Base-by-base conservation (phyloP, 2,113 vertebrate species). In the Leucopternis melanops region DNA sequence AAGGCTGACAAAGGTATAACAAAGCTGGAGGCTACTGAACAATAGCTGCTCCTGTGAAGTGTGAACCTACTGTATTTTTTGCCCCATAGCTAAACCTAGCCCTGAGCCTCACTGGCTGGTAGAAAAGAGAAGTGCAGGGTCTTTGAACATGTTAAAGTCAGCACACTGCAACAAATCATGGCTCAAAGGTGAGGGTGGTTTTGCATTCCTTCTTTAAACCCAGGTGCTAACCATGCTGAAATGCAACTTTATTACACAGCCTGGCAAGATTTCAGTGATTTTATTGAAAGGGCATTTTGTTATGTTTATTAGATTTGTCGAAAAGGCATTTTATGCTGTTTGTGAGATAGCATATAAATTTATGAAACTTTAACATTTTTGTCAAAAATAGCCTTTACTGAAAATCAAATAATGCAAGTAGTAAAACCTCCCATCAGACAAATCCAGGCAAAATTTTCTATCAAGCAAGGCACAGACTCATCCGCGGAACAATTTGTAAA, bases 221-320 rank as follows among this genome's bases (percentile, higher is more conserved):
- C 22, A 66, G 67, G 40, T 91, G 74, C 61, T 94, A 94, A 79
- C 91, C 57, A 65, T 61, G 69, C 66, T 96, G 89, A 93, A 94
- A 95, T 66, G 87, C 54, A 90, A 69, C 74, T 54, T 83, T 62
- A 88, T 90, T 92, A 88, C 80, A 59, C 45, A 88, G 62, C 32
- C 32, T 92, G 93, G 90, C 78, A 92, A 70, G 79, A 86, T 77
- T 93, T 88, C 93, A 95, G 87, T 0, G 0, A 61, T 94, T 93
- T 96, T 95, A 96, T 86, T 94, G 93, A 95, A 91, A 94, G 54
- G 50, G 36, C 45, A 90, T 94, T 96, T 92, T 96, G 78, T 93
- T 96, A 96, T 83, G 81, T 95, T 96, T 96, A 96, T 93, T 94
- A 94, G 62, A 93, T 95, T 96, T 95, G 73, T 90, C 79, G 59